Evolutionary conservation across 2,113 vertebrate genomes (phyloP), one percentile per base, ranked within the genome.

Genomic region (Porphyrio hochstetteri): DNA sequence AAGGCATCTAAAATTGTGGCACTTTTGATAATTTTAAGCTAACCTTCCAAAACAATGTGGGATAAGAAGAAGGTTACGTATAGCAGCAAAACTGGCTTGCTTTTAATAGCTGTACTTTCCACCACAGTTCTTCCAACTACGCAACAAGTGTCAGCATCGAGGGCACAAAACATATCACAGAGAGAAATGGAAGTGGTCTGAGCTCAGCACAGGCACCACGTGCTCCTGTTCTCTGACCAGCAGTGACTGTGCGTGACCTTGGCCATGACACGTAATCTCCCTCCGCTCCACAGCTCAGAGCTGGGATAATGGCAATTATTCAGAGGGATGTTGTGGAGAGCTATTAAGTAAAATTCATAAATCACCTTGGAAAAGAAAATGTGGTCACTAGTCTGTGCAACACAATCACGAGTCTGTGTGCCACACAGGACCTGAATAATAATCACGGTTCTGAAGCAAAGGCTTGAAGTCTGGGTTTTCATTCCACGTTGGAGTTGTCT

Each of bases 81-180:
- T 65, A 82, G 48, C 90, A 81, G 76, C 79, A 81, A 68, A 94
- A 81, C 35, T 24, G 60, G 71, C 42, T 85, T 83, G 75, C 94
- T 95, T 96, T 97, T 93, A 96, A 95, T 94, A 96, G 88, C 76
- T 94, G 75, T 48, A 48, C 91, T 95, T 92, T 82, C 69, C 63
- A 89, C 33, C 84, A 64, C 82, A 74, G 82, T 59, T 95, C 87
- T 91, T 57, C 83, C 44, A 75, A 74, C 90, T 70, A 15, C 6
- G 33, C 87, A 94, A 96, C 92, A 96, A 16, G 40, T 93, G 87
- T 80, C 90, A 93, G 67, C 64, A 77, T 17, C 1, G 4, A 84
- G 90, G 79, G 79, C 86, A 90, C 59, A 38, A 52, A 85, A 76
- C 25, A 23, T 23, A 85, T 19, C 67, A 65, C 50, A 33, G 59